Evolutionary conservation across 2,113 vertebrate species (phyloP), one percentile per base, ranked within the genome.

Genomic region (Limnothrissa miodon): DNA sequence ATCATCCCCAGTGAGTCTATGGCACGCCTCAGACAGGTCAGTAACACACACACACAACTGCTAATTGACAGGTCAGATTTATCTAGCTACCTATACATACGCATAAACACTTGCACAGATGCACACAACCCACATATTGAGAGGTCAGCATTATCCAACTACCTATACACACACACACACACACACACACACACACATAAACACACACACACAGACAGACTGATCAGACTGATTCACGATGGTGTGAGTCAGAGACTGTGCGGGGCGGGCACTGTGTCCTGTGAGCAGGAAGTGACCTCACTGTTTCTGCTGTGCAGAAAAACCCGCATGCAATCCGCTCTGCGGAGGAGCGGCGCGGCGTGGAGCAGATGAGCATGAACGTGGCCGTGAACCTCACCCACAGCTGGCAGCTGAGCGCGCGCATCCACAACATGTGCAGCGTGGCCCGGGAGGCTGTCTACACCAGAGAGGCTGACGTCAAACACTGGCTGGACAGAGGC

Each of bases 1-100:
- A 97, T 99, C 94, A 99, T 99, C 90, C 96, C 98, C 90, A 99
- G 97, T 0, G 98, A 99, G 87, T 98, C 98, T 53, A 98, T 99
- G 98, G 97, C 96, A 0, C 97, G 98, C 85, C 96, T 99, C 79
- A 92, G 98, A 83, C 98, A 99, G 97, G 98, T 95, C 89, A 83
- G 89, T 82, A 39, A 10, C 1, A 29, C 19, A 21, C 29, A 51
- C 45, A 33, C 39, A 62, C 59, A 29, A n/a, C n/a, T n/a, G n/a
- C n/a, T n/a, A n/a, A n/a, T n/a, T n/a, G n/a, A n/a, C n/a, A n/a
- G n/a, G n/a, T n/a, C n/a, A n/a, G n/a, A n/a, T n/a, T n/a, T n/a
- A n/a, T n/a, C n/a, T n/a, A n/a, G n/a, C n/a, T n/a, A n/a, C n/a
- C n/a, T 11, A 48, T 17, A 9, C 46, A 17, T 11, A 48, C 46